phyloP scores from a whole-genome alignment of 2,888 invertebrate species.

The Sympetrum striolatum region DNA sequence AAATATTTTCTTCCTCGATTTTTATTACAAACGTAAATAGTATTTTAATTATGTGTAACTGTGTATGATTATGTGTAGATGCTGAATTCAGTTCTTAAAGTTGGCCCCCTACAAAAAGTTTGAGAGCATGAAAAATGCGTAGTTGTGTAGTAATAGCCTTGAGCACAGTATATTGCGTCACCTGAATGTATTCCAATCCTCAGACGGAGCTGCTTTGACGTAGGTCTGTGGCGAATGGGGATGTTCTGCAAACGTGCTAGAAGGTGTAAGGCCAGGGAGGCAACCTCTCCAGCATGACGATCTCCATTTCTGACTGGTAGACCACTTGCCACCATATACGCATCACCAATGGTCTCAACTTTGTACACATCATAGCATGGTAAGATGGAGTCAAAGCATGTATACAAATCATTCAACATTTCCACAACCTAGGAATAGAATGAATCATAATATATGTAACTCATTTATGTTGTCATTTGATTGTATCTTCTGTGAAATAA shows the following conservation, averaged over 20 bases:
- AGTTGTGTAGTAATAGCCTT: too few species aligned
- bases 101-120: too few species aligned
- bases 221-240: constrained; percentile 71
- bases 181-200: constrained; percentile 77
- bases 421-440: constrained; percentile 73
- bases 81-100: background rate
- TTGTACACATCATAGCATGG: constrained; percentile 88
- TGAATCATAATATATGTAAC: background rate
- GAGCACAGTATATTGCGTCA: constrained; percentile 48
- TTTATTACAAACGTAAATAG: too few species aligned
- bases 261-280: constrained; percentile 77
- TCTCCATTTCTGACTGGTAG: constrained; percentile 76
- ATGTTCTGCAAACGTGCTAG: constrained; percentile 74
- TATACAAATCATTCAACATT: constrained; percentile 86
- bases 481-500: too few species aligned
- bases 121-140: too few species aligned
- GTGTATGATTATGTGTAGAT: background rate
- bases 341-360: constrained; percentile 85
- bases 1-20: too few species aligned
- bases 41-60: background rate
- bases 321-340: constrained; percentile 81
- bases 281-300: constrained; percentile 79
- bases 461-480: too few species aligned
- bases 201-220: constrained; percentile 69
- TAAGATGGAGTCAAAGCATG: constrained; percentile 86